A percentile compares a stretch with the other conserved stretches of the same genome.
Evolutionary conservation across 1,140 invertebrate genomes (phyloP).

Genomic region (Brachionus plicatilis): DNA sequence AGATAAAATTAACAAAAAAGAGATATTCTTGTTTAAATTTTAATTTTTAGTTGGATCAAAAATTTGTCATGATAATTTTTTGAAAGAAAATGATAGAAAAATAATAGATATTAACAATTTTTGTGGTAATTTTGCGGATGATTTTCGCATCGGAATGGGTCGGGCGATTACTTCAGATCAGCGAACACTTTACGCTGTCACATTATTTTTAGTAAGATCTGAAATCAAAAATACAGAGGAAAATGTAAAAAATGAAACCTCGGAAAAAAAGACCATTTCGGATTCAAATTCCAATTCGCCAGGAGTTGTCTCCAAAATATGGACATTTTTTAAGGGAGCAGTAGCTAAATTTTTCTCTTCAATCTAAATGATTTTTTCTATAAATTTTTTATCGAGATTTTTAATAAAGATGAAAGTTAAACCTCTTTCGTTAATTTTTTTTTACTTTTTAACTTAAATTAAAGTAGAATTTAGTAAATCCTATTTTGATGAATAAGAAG

Average conservation of each 20-base stretch:
- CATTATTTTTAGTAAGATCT: not conserved
- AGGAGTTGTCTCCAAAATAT: not conserved
- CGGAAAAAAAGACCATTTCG: not conserved
- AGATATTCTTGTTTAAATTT: not conserved
- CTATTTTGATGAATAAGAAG: no score
- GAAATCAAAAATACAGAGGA: not conserved
- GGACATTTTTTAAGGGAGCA: not conserved
- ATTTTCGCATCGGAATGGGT: not conserved
- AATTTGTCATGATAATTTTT: conserved; percentile 20
- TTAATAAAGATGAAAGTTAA: not conserved
- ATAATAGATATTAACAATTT: conserved; percentile 5
- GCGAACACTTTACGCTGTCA: not conserved
- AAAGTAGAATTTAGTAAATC: no score
- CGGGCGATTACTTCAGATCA: not conserved
- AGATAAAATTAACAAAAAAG: not conserved
- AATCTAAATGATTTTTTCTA: not conserved
- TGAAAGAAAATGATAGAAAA: not conserved
- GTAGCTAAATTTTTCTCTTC: not conserved
- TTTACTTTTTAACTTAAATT: not conserved
- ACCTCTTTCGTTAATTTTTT: not conserved
- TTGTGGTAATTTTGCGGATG: conserved; percentile 8
- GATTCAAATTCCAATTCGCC: not conserved
- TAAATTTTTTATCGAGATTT: not conserved
- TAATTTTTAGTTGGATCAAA: not conserved
- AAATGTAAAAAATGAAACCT: not conserved